Evolutionary conservation across 2,888 invertebrate species (phyloP), one percentile per base, ranked within the genome.

Genomic region (Nowickia ferox): DNA sequence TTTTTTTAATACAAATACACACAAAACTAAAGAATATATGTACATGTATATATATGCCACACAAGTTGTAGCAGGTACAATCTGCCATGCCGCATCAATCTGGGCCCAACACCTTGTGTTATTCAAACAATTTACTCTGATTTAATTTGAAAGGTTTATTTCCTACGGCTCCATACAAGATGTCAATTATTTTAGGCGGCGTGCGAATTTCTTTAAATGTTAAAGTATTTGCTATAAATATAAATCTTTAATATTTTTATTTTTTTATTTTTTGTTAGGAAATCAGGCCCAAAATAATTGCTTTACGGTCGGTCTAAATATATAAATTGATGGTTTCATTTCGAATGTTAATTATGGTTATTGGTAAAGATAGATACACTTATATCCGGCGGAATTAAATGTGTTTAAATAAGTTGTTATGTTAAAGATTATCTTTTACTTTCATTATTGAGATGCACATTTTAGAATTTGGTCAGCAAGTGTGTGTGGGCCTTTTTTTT

Each of bases 371-470:
- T 30, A 30, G 30, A 30, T 66, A 77, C 15, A 86, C 77, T 86
- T 86, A 80, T 72, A 83, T 87, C 84, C 84, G 82, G 74, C 84
- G 87, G 87, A 87, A 87, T 74, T 83, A 84, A 83, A 80, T 83
- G 59, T 75, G 77, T 87, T 76, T 61, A 72, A 80, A 78, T 74
- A 53, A 71, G 44, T 76, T 80, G 79, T 87, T 87, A 76, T 87
- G 82, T 76, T 68, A 63, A 57, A 57, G 78, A 83, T 86, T 79
- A 83, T 80, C 75, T 82, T 74, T 61, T 68, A n/a, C 59, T 68
- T 81, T 77, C 69, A 46, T 44, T 71, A 48, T 65, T 66, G 57
- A 80, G 79, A 71, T 76, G 71, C 72, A 69, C 4, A 53, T 65
- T 30, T 53, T 59, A 6, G 38, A 8, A 9, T 69, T 61, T 63